Percentiles rank a stretch among this genome's conserved stretches.
Evolutionary conservation across 64 coral and sea anemone species (phyloP).

Genomic region (Stichodactyla mertensii): DNA sequence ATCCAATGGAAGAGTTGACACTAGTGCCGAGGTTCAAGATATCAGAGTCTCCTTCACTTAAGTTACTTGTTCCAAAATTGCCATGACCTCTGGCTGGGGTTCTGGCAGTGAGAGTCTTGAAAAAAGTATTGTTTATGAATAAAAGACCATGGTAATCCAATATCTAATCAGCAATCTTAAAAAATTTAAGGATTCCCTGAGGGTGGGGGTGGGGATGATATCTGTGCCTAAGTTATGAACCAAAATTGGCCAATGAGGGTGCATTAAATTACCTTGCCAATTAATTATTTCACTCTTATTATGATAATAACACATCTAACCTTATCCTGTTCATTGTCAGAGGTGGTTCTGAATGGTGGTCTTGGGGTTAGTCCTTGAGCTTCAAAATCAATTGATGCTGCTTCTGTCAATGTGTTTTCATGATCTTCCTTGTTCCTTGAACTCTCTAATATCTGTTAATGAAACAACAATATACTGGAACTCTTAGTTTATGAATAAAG

Average conservation of each 20-base stretch:
- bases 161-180: too few species aligned
- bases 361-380: not conserved
- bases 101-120: not conserved
- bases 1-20: conserved; percentile 4
- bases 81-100: conserved; percentile 6
- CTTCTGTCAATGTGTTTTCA: conserved; percentile 21
- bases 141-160: too few species aligned
- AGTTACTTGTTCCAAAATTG: not conserved
- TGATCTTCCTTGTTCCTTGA: conserved; percentile 1
- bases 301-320: not conserved
- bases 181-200: too few species aligned
- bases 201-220: too few species aligned
- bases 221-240: too few species aligned
- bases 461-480: conserved; percentile 7
- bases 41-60: conserved; percentile 7
- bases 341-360: not conserved
- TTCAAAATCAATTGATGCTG: conserved; percentile 44
- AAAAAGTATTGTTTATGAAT: not conserved
- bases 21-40: not conserved
- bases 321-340: conserved; percentile 12
- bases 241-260: too few species aligned
- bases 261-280: too few species aligned
- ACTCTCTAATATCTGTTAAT: conserved; percentile 8
- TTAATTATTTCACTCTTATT: too few species aligned
- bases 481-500: too few species aligned